Evolutionary conservation across 2,797 vertebrate species (phyloP), one percentile per base, ranked within the genome.

Genomic region (Acanthopagrus latus): DNA sequence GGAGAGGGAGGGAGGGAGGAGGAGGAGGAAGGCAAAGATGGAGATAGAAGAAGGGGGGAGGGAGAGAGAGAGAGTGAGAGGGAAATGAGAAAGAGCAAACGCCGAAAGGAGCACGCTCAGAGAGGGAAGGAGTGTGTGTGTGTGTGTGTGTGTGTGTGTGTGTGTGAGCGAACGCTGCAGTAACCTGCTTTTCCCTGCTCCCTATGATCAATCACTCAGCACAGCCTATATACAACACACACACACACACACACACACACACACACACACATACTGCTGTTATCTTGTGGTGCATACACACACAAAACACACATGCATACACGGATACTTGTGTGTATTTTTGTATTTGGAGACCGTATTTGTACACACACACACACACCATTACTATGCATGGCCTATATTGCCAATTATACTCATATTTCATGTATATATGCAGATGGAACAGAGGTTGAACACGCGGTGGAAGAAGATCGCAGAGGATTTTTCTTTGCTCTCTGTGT

Each of bases 131-230:
- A 64, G 54, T 59, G 70, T 51, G 51, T 73, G 54, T 23, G 70
- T 65, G 72, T 57, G 76, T 76, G 76, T 66, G 64, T 65, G 78
- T 43, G 68, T 64, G 59, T 47, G 71, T 70, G 64, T 59, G 64
- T 21, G 65, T 25, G 58, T 51, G 65, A 54, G 75, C 33, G 80
- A 65, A 71, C 17, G 90, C 92, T 93, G 94, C 93, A 93, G 92
- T 93, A 94, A 94, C 94, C 93, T 95, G 93, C 88, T 93, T 93
- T 94, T 91, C 87, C 84, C 83, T 84, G 91, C 90, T 93, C 88
- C 83, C 86, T 85, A 85, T 90, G 89, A 94, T 94, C 93, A 93
- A 90, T 95, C 94, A 93, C 86, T 89, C 89, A 85, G 87, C 81
- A 85, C 82, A 83, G 90, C 88, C 91, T 83, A 81, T 76, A 83